Evolutionary conservation across 2,797 vertebrate species (phyloP), one percentile per base, ranked within the genome.

Genomic region (Peromyscus eremicus): DNA sequence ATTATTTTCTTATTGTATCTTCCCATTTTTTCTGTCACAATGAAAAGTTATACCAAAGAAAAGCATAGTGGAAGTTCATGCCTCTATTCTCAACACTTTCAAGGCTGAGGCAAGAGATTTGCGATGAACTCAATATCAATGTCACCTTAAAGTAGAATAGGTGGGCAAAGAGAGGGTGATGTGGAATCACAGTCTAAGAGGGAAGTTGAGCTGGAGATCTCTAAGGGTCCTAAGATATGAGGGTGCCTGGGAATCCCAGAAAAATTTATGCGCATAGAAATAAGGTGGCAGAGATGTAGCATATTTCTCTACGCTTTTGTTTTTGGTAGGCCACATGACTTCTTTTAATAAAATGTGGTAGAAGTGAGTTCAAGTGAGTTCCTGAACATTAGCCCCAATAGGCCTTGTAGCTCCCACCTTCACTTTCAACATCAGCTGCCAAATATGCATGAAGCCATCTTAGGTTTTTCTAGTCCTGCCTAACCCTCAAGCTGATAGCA

Each of bases 41-140:
- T 91, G 29, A 92, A 91, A 91, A 77, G n/a, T 71, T 68, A 94
- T 37, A 64, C 13, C 37, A 76, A 90, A 66, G 75, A 21, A 79
- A 49, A 64, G 34, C 40, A 46, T 49, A 32, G 57, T 27, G 32
- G 19, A 77, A 40, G 5, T 27, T 66, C 12, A 79, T 89, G 21
- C 21, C 40, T 89, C 13, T 66, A 19, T n/a, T 79, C 5, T 34
- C 8, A 66, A 62, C 8, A 66, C 75, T 49, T 29, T 8, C 49
- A 32, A 79, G 60, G 32, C 13, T 79, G 60, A 79, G 57, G 57
- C 40, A 77, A 77, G 73, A 89, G 43, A 49, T 37, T 49, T 64
- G 37, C 71, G 40, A 34, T 79, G 21, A 90, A 64, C 12, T 89
- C 32, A 66, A 68, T 27, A 91, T 29, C 16, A 75, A 29, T 62